Base-by-base conservation (phyloP, 2,113 vertebrate species). In the Oreochromis niloticus region DNA sequence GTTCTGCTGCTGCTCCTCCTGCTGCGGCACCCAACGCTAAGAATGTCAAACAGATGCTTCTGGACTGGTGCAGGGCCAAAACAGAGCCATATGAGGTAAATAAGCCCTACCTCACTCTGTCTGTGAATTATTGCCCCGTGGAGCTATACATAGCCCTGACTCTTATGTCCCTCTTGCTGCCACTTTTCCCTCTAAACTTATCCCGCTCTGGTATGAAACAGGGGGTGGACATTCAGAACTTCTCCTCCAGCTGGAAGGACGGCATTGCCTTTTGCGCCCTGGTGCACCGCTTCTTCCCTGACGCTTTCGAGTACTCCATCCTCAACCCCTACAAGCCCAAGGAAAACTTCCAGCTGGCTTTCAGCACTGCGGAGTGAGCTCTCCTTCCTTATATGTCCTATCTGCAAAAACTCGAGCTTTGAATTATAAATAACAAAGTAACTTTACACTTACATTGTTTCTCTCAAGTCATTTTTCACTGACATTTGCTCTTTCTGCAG, bases 1-100 rank as follows among this genome's bases (percentile, higher is more conserved):
- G 56, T 85, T 79, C 90, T 3, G 19, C 93, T 89, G 90, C 34
- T 36, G 68, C 87, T 73, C 96, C 97, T 54, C 95, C 96, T 61
- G 96, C 96, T 1, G 97, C 97, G 0, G 97, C 96, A 59, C 97
- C 98, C 89, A 99, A 98, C 0, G 97, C 97, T 90, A 99, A 96
- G 96, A 98, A 97, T 93, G 98, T 99, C 95, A 99, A 99, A 95
- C 99, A 99, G 94, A 99, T 99, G 99, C 97, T 99, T 93, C 96
- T 99, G 91, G 98, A 99, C 85, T 99, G 99, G 99, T 99, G 99
- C 94, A 95, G 98, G 87, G 98, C 98, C 88, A 99, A 99, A 96
- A 99, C 98, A 3, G 97, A 98, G 16, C 98, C 98, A 87, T 99
- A 99, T 3, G 98, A 99, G 97, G 99, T 98, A 89, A 96, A 96